Percentiles rank a stretch among this genome's conserved stretches.
These are phyloP conservation scores for Stegana nigrithorax DNA, from an alignment of 2,888 invertebrate genomes.

Conservation along the genomic window DNA sequence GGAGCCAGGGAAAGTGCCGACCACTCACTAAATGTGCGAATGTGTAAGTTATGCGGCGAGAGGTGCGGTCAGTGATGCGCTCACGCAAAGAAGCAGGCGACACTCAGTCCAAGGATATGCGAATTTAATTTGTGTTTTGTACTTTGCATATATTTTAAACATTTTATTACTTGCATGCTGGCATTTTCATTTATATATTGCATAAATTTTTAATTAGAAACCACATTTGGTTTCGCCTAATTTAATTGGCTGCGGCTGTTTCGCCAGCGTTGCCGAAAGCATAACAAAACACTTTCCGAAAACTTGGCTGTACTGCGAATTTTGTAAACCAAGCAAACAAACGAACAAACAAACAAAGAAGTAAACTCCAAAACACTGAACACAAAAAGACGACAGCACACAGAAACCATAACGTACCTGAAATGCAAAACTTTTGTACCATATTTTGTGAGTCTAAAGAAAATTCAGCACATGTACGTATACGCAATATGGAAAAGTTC, in stretches of 20 bases:
- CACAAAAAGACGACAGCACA: not conserved
- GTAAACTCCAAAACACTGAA: not conserved
- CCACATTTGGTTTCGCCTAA: conserved; percentile 20
- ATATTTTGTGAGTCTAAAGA: not conserved
- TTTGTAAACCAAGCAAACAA: not conserved
- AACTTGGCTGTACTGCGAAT: too few species aligned
- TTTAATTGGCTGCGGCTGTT: conserved; percentile 19
- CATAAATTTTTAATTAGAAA: conserved; percentile 49
- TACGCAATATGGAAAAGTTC: too few species aligned
- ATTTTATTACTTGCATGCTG: not conserved
- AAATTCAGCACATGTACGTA: too few species aligned
- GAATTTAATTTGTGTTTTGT: not conserved
- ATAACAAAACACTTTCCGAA: not conserved
- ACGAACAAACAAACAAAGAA: not conserved
- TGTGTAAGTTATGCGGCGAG: not conserved
- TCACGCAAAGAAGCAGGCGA: too few species aligned
- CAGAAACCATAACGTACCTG: conserved; percentile 10
- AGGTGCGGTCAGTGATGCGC: too few species aligned
- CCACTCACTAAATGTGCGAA: not conserved
- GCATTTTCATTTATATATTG: conserved; percentile 20
- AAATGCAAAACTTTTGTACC: conserved; percentile 10
- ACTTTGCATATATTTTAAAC: not conserved
- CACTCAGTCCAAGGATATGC: not conserved
- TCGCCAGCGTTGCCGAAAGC: not conserved
- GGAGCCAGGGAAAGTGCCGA: not conserved